Conservation (phyloP, 2,797 vertebrate genomes). For the Avahi laniger region DNA sequence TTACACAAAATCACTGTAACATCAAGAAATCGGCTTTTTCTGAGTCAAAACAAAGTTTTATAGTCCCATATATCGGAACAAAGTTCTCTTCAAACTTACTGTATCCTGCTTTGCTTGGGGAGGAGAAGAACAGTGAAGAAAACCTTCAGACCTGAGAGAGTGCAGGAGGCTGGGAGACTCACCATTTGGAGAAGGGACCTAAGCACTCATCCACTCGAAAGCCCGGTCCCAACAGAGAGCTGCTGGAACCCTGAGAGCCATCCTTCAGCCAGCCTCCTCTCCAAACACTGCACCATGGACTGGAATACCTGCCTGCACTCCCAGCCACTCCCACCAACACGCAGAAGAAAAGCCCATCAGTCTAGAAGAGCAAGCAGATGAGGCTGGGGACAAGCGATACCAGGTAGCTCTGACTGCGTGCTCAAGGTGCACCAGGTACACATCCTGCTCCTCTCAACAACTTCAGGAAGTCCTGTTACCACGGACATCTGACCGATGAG, state of each 20-base stretch:
- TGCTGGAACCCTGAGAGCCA: fast-evolving
- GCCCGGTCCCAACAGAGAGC: neutral
- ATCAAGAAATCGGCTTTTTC: neutral
- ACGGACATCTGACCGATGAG: neutral
- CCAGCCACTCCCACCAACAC: neutral
- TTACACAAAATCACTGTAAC: neutral
- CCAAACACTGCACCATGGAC: neutral
- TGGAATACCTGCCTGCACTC: neutral
- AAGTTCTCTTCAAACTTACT: neutral
- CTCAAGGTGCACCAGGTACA: neutral
- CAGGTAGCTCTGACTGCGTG: neutral
- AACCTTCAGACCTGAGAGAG: neutral
- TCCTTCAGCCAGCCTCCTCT: no score
- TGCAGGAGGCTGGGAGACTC: neutral
- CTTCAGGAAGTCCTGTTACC: neutral
- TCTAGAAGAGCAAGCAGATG: neutral
- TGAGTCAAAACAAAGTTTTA: neutral
- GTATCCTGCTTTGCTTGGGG: neutral
- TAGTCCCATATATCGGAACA: neutral
- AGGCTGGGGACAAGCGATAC: no score
- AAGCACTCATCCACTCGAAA: neutral
- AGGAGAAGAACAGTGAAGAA: neutral
- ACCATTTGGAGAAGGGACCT: neutral
- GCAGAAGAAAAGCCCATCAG: neutral
- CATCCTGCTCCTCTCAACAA: neutral